These are phyloP conservation scores for Eumeta japonica DNA, from an alignment of 1,140 invertebrate species.

Conservation along the genomic window DNA sequence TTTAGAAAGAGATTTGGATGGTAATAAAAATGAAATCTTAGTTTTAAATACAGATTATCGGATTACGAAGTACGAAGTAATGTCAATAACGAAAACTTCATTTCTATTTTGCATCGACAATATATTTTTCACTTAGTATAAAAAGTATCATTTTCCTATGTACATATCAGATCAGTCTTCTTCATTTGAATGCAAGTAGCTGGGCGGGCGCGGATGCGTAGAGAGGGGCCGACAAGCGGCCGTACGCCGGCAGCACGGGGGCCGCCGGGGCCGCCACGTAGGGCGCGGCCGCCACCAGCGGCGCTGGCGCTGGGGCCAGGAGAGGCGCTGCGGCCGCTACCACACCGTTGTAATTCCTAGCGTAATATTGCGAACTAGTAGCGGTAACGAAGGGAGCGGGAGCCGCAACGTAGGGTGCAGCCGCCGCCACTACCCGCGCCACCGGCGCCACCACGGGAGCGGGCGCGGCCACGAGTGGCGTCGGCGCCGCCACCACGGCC, in stretches of 20 bases:
- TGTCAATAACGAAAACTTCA: too few species aligned
- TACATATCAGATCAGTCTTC: too few species aligned
- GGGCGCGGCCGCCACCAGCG: slow-evolving; percentile 29
- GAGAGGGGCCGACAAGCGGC: slow-evolving; percentile 22
- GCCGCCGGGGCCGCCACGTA: slow-evolving; percentile 13
- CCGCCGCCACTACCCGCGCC: slow-evolving; percentile 22
- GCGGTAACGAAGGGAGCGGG: slow-evolving; percentile 63
- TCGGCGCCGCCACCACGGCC: slow-evolving; percentile 30
- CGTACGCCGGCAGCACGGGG: slow-evolving; percentile 10
- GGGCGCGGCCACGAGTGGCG: slow-evolving; percentile 26
- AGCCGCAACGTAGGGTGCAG: slow-evolving; percentile 27
- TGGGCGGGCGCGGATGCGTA: slow-evolving; percentile 34
- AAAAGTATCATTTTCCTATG: slow-evolving; percentile 5
- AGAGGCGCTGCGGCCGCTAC: slow-evolving; percentile 24
- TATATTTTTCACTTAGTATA: background rate
- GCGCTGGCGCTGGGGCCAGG: slow-evolving; percentile 25
- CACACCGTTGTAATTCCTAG: slow-evolving; percentile 63
- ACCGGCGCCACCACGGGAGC: slow-evolving; percentile 18
- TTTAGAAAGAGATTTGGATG: too few species aligned
- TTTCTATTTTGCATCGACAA: too few species aligned
- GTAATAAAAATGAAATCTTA: too few species aligned
- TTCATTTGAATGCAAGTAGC: too few species aligned
- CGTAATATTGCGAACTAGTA: slow-evolving; percentile 63
- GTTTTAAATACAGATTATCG: too few species aligned
- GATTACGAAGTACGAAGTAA: too few species aligned